phyloP scores from a whole-genome alignment of 1,140 invertebrate species.

The Acromyrmex charruanus region DNA sequence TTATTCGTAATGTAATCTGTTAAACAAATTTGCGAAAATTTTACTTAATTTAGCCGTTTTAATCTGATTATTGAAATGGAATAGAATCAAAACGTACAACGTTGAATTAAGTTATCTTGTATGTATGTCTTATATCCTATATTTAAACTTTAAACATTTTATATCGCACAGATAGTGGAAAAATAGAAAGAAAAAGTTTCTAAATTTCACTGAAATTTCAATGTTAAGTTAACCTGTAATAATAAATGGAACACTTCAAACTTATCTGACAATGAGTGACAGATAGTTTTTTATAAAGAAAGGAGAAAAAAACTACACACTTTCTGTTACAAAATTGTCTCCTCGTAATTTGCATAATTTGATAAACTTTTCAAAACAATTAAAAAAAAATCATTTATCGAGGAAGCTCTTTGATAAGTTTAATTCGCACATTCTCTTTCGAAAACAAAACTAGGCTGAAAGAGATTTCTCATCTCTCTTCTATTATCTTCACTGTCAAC shows the following conservation, averaged over 20 bases:
- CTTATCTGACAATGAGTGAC: background rate
- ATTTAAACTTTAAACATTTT: background rate
- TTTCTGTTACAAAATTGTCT: background rate
- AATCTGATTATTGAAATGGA: background rate
- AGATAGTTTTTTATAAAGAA: background rate
- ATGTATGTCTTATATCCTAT: background rate
- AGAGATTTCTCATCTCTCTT: background rate
- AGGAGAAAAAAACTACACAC: background rate
- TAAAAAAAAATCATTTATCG: constrained; percentile 6
- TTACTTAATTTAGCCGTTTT: background rate
- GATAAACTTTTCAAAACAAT: constrained; percentile 13
- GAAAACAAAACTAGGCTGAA: constrained; percentile 22
- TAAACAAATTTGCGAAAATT: constrained; percentile 6
- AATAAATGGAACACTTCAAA: background rate
- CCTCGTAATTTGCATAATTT: background rate
- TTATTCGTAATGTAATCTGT: constrained; percentile 16
- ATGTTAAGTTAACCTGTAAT: constrained; percentile 18
- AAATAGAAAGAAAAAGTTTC: background rate
- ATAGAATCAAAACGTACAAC: background rate
- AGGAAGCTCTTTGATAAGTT: background rate
- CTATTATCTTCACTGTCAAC: constrained; percentile 14
- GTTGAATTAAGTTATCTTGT: constrained; percentile 6
- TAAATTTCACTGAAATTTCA: constrained; percentile 19
- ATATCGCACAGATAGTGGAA: background rate
- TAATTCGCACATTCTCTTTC: background rate